Base-by-base conservation (phyloP, 2,888 invertebrate species). In the Andrena haemorrhoa region DNA sequence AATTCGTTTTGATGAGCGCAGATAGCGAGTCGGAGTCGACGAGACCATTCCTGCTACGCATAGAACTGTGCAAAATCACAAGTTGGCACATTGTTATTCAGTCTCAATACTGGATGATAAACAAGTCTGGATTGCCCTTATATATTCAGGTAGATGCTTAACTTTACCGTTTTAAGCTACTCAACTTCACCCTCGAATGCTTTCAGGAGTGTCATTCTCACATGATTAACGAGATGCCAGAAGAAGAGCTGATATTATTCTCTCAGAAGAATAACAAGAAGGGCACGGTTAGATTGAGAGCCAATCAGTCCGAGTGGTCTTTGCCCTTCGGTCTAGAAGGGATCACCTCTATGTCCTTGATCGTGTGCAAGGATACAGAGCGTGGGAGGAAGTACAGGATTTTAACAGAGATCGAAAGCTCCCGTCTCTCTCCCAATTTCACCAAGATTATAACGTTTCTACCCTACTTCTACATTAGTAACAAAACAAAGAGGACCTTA, bases 101-200 rank as follows among this genome's bases (percentile, higher is more conserved):
- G 92, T 96, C 97, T 1, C 97, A 97, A 20, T 98, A 97, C 93
- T 98, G 98, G 98, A 95, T 98, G 90, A 96, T 98, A 85, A 98
- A 98, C 94, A 97, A 97, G 94, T 97, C 98, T 3, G 97, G 97
- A 16, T 94, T 98, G 82, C 97, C 98, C 2, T 93, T 98, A 85
- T 96, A 97, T 92, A 95, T 98, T 85, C 96, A 97, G 95, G 97
- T 97, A 93, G 93, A 12, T 26, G 60, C 7, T 31, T 8, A 20
- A 20, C 49, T 29, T 7, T 2, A 35, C 2, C 7, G 10, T 2
- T 23, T 33, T n/a, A 1, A 2, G 26, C 7, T 79, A 35, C 49
- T 23, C 73, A 51, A 31, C 8, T 26, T 29, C 53, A 20, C 20
- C 2, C 53, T 20, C 2, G 20, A 56, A 26, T 47, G 51, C 53